phyloP scores from a whole-genome alignment of 2,888 invertebrate genomes.

The Gari tellinella region DNA sequence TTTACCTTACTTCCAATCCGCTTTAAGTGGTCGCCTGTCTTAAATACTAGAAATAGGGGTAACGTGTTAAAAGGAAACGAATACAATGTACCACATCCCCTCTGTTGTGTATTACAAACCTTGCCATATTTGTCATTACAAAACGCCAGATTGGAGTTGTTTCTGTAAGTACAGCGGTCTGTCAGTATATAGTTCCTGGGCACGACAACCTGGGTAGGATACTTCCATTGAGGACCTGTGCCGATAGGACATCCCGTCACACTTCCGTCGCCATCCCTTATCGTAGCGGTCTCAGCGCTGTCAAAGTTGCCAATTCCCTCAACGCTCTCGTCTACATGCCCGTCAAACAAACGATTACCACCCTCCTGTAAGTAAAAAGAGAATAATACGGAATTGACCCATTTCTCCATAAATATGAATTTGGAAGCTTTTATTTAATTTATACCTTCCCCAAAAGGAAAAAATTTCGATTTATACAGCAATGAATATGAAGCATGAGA shows the following conservation, averaged over 20 bases:
- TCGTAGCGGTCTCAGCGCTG: constrained; percentile 33
- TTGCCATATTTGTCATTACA: constrained; percentile 40
- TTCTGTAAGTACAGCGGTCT: constrained; percentile 27
- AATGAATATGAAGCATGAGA: too few species aligned
- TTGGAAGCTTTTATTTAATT: too few species aligned
- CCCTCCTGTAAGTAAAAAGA: constrained; percentile 6
- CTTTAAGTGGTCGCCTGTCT: too few species aligned
- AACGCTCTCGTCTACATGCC: constrained; percentile 12
- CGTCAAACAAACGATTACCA: constrained; percentile 37
- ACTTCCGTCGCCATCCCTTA: constrained; percentile 38
- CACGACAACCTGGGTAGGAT: constrained; percentile 22
- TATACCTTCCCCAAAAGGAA: too few species aligned
- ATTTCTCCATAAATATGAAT: too few species aligned
- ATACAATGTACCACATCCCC: too few species aligned
- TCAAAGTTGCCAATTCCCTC: constrained; percentile 23
- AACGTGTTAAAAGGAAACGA: too few species aligned
- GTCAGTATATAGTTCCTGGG: constrained; percentile 24
- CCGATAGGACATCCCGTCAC: constrained; percentile 26
- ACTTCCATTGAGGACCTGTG: background rate
- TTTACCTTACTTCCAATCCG: too few species aligned
- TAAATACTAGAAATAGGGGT: too few species aligned
- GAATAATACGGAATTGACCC: too few species aligned
- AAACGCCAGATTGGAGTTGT: constrained; percentile 38
- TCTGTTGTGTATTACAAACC: constrained; percentile 24
- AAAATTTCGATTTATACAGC: too few species aligned